These are phyloP conservation scores for Liopterus haemorrhoidalis DNA, from an alignment of 2,888 invertebrate genomes.

Conservation along the genomic window DNA sequence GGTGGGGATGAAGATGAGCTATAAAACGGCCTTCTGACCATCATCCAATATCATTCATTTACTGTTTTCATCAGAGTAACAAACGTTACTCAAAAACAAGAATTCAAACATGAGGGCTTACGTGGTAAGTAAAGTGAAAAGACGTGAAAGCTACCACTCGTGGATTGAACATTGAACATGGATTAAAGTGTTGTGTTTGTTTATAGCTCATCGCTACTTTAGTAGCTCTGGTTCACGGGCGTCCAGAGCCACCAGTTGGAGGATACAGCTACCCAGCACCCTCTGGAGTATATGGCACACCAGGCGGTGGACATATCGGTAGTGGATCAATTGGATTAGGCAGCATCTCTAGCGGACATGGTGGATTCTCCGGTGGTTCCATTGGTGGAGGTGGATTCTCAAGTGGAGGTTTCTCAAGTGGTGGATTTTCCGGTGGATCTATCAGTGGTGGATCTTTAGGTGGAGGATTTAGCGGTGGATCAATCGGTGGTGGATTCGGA, in stretches of 20 bases:
- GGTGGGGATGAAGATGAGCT: slow-evolving; percentile 40
- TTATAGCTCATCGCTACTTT: slow-evolving; percentile 40
- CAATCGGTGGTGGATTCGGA: slow-evolving; percentile 20
- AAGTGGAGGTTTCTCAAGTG: slow-evolving; percentile 44
- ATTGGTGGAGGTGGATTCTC: slow-evolving; percentile 35
- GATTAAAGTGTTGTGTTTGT: slow-evolving; percentile 26
- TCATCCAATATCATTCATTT: slow-evolving; percentile 35
- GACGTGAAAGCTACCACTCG: not conserved
- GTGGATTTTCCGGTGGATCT: slow-evolving; percentile 32
- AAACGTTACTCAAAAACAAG: slow-evolving; percentile 31
- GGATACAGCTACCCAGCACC: slow-evolving; percentile 51
- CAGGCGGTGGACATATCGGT: slow-evolving; percentile 25
- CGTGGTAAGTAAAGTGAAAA: slow-evolving; percentile 37
- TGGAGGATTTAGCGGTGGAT: slow-evolving; percentile 27
- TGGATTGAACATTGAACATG: slow-evolving; percentile 4
- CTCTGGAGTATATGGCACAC: slow-evolving; percentile 37
- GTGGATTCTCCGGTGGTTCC: slow-evolving; percentile 39
- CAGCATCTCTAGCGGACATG: slow-evolving; percentile 45
- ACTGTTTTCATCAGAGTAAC: slow-evolving; percentile 36
- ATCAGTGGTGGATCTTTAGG: slow-evolving; percentile 29
- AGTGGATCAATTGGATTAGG: slow-evolving; percentile 16
- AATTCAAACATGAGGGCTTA: slow-evolving; percentile 38
- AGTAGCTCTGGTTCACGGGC: slow-evolving; percentile 53
- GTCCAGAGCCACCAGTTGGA: slow-evolving; percentile 59
- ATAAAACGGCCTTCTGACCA: slow-evolving; percentile 35